Base-by-base conservation (phyloP, 2,888 invertebrate species). In the Meiosimyza decipiens region DNA sequence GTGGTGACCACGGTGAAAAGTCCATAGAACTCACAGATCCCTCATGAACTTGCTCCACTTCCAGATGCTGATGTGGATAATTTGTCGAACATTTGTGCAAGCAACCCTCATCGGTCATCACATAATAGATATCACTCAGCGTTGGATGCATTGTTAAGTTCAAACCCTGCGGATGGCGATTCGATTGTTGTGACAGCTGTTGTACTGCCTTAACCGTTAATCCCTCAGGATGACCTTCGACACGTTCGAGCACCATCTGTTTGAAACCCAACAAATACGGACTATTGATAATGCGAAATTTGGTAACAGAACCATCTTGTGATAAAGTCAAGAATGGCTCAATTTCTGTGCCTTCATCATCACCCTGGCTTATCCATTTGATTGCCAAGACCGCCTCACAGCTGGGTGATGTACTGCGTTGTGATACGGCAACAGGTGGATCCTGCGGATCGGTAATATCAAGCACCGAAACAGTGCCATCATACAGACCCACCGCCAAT, bases 41-140 rank as follows among this genome's bases (percentile, higher is more conserved):
- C n/a, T 92, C 90, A 82, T 97, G 97, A 0, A 94, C 95, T 77
- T 90, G 88, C 82, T 89, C 90, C 12, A 91, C 90, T 67, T 92
- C 91, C 70, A 93, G 88, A 81, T 94, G 93, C 79, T 93, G 91
- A 81, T 94, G 93, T 75, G 93, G 90, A 83, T 94, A 94, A 80
- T 94, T 93, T 49, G 92, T 93, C 0, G 95, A 95, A 82, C 95
- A 96, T 82, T 90, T 91, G 83, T 93, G 92, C 16, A 95, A 88
- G 78, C 93, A 93, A 1, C 97, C 97, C 82, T 96, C 95, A 79
- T 93, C 93, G 0, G 96, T 95, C 0, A 95, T 94, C 4, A 95
- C 91, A 60, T 92, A 89, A 83, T 96, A 97, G 15, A 91, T 87
- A 76, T 90, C 91, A 1, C 87, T 86, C 52, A 91, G 87, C 0